Conservation (phyloP, 2,888 invertebrate genomes). For the Nomada lathburiana region DNA sequence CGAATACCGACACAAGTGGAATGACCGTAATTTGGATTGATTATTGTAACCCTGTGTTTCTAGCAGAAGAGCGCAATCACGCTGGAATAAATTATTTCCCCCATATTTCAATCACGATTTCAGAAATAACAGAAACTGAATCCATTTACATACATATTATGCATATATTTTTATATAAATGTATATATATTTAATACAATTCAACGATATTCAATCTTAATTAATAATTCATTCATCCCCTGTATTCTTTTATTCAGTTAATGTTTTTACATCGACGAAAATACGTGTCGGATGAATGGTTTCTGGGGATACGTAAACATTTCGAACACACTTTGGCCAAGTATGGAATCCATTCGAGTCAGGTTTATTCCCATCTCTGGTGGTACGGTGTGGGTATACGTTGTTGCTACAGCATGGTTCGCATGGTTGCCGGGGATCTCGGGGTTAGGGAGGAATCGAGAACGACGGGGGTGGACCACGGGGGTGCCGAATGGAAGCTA, state of each 20-base stretch:
- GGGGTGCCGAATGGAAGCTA: slow-evolving; percentile 57
- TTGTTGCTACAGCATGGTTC: slow-evolving; percentile 66
- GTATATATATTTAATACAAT: too few relatives aligned
- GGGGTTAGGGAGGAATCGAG: slow-evolving; percentile 47
- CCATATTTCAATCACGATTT: too few relatives aligned
- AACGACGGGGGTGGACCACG: slow-evolving; percentile 56
- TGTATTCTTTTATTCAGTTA: background rate
- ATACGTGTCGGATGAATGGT: background rate
- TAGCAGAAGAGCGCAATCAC: background rate
- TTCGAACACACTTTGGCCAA: slow-evolving; percentile 1
- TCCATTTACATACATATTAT: too few relatives aligned
- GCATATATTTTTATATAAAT: too few relatives aligned
- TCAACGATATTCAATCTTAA: too few relatives aligned
- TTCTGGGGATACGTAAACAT: background rate
- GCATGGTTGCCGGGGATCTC: slow-evolving; percentile 62
- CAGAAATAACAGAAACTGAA: too few relatives aligned
- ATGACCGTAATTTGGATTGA: slow-evolving; percentile 38
- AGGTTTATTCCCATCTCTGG: slow-evolving; percentile 54
- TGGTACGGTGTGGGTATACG: slow-evolving; percentile 52
- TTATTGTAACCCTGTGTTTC: slow-evolving; percentile 8
- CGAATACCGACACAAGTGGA: slow-evolving; percentile 24
- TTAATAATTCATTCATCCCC: background rate
- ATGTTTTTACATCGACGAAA: background rate
- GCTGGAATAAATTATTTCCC: too few relatives aligned
- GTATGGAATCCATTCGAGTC: slow-evolving; percentile 34